Percentiles rank a stretch among this genome's conserved stretches.
These are phyloP conservation scores for Sparus aurata DNA, from an alignment of 2,797 vertebrate genomes.

Conservation along the genomic window DNA sequence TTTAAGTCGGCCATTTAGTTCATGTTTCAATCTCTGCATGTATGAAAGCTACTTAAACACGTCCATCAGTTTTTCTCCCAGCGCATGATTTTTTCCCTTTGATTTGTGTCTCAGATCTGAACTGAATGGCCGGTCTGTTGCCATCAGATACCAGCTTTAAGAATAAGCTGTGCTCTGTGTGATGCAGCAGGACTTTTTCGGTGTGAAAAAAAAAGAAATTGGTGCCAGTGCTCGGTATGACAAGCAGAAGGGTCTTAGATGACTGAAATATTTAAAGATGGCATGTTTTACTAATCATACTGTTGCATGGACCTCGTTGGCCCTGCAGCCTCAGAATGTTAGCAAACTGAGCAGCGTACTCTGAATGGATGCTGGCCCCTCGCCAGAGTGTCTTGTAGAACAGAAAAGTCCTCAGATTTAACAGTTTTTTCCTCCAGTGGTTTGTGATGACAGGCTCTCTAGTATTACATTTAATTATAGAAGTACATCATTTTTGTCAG, in stretches of 20 bases:
- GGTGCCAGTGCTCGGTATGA: background rate
- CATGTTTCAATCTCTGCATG: background rate
- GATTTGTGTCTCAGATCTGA: conserved; percentile 54
- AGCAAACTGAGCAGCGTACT: conserved; percentile 39
- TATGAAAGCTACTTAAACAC: conserved; percentile 16
- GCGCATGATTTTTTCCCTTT: conserved; percentile 7
- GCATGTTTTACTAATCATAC: conserved; percentile 49
- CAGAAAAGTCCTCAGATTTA: conserved; percentile 39
- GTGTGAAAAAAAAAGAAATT: too few relatives aligned
- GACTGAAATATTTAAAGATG: conserved; percentile 59
- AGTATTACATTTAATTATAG: conserved; percentile 27
- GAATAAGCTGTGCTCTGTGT: conserved; percentile 27
- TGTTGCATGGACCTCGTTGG: conserved; percentile 2
- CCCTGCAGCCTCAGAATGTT: conserved; percentile 37
- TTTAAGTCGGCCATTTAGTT: too few relatives aligned
- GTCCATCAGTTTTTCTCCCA: background rate
- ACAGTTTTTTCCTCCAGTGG: conserved; percentile 23
- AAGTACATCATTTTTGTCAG: conserved; percentile 27
- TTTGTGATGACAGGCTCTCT: conserved; percentile 38
- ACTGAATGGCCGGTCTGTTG: conserved; percentile 28
- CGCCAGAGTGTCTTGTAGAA: conserved; percentile 37
- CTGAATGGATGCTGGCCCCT: conserved; percentile 57
- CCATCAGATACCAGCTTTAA: conserved; percentile 41
- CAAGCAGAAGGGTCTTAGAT: conserved; percentile 13
- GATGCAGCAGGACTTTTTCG: conserved; percentile 24